phyloP scores from a whole-genome alignment of 1,140 invertebrate genomes.

The Formica selysi region DNA sequence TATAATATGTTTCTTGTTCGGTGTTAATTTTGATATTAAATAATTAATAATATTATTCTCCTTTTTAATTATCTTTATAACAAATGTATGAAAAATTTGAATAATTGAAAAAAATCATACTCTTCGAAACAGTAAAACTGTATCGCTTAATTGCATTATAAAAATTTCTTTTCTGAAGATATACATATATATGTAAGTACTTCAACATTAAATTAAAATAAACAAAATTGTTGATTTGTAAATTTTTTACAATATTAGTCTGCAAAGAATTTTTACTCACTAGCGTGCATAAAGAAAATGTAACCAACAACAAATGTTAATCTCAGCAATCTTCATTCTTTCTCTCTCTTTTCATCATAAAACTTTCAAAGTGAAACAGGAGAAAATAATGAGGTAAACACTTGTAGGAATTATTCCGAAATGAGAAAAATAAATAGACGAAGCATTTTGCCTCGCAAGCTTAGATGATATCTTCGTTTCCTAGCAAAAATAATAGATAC shows the following conservation, averaged over 20 bases:
- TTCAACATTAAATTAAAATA: slow-evolving; percentile 19
- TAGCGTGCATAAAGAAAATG: not conserved
- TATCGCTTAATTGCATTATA: not conserved
- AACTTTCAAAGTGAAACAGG: not conserved
- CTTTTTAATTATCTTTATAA: not conserved
- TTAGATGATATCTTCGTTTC: slow-evolving; percentile 7
- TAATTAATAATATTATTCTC: not conserved
- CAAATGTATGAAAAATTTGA: slow-evolving; percentile 3
- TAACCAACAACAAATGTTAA: not conserved
- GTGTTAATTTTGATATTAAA: not conserved
- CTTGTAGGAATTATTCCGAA: not conserved
- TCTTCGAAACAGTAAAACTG: not conserved
- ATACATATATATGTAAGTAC: not conserved
- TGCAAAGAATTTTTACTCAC: not conserved
- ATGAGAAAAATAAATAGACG: not conserved
- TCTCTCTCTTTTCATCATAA: not conserved
- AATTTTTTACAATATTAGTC: not conserved
- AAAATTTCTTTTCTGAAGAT: not conserved
- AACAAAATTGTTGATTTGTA: not conserved
- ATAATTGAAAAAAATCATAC: not conserved
- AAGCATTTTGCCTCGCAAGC: not conserved
- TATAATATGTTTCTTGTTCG: not conserved
- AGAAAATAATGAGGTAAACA: not conserved
- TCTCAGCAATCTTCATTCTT: slow-evolving; percentile 40
- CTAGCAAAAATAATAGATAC: slow-evolving; percentile 8